These are phyloP conservation scores for Dascyllus trimaculatus DNA, from an alignment of 2,113 vertebrate species.

Conservation along the genomic window DNA sequence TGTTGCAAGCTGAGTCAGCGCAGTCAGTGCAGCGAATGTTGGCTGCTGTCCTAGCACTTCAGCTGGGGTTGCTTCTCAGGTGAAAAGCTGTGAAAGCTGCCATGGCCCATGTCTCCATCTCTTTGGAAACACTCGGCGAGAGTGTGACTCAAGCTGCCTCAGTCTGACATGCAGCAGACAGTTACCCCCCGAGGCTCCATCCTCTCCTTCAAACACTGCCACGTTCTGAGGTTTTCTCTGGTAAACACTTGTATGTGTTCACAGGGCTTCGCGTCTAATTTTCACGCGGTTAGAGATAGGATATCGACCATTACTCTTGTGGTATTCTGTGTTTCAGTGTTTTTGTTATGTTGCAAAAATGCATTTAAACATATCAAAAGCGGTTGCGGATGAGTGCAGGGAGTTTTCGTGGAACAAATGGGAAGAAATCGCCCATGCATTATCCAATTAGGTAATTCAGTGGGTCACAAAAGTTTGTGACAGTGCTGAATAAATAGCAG, in stretches of 20 bases:
- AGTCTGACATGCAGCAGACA: constrained; percentile 16
- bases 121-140: constrained; percentile 22
- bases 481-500: background rate
- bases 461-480: background rate
- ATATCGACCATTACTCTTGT: too few species aligned
- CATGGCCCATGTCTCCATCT: constrained; percentile 32
- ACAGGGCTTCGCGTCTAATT: background rate
- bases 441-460: background rate
- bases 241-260: constrained; percentile 1
- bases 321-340: too few species aligned
- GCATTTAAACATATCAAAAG: background rate
- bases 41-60: constrained; percentile 50
- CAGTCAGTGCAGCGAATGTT: constrained; percentile 30
- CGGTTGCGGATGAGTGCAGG: background rate
- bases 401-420: background rate
- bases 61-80: constrained; percentile 52
- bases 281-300: background rate
- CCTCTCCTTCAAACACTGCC: constrained; percentile 15
- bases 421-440: background rate
- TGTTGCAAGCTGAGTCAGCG: constrained; percentile 58
- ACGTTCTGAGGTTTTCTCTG: constrained; percentile 2
- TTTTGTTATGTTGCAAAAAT: too few species aligned
- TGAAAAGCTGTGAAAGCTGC: constrained; percentile 55
- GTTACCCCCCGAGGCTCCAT: constrained; percentile 20
- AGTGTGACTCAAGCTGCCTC: constrained; percentile 28